phyloP scores from a whole-genome alignment of 2,888 invertebrate genomes.

The Blastobasis lacticolella region DNA sequence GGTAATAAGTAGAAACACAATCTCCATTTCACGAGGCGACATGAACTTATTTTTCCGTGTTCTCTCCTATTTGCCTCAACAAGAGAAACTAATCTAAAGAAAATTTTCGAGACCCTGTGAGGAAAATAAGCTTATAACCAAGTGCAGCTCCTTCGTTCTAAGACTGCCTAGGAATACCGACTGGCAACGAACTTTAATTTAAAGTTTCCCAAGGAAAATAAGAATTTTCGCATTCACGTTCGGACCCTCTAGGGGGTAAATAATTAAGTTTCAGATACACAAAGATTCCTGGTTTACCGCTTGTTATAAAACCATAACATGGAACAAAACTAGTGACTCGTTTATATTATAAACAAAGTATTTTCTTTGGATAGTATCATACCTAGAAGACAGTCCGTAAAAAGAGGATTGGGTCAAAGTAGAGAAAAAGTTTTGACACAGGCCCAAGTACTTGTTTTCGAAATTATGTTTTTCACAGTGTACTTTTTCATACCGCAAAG shows the following conservation, averaged over 20 bases:
- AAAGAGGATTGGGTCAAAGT: too few relatives aligned
- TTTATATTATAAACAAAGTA: too few relatives aligned
- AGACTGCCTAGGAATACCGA: conserved; percentile 51
- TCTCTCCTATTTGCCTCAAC: conserved; percentile 65
- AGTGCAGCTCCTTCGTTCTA: conserved; percentile 65
- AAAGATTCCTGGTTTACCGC: conserved; percentile 21
- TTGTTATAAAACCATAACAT: neutral
- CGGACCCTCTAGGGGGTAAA: conserved; percentile 22
- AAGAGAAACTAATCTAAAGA: conserved; percentile 74
- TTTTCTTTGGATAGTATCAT: too few relatives aligned
- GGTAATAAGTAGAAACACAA: conserved; percentile 21
- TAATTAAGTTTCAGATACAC: conserved; percentile 38
- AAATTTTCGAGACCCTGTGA: conserved; percentile 67
- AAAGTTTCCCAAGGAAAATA: conserved; percentile 59
- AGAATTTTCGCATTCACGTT: conserved; percentile 41
- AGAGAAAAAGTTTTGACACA: too few relatives aligned
- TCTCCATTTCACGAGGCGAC: conserved; percentile 61
- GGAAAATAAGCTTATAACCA: conserved; percentile 72
- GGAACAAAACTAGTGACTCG: neutral
- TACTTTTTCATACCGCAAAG: too few relatives aligned
- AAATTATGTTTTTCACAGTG: too few relatives aligned
- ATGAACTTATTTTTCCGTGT: conserved; percentile 65
- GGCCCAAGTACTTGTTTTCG: too few relatives aligned
- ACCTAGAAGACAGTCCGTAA: too few relatives aligned
- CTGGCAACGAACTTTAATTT: conserved; percentile 67